Evolutionary conservation across 2,113 vertebrate species (phyloP), one percentile per base, ranked within the genome.

Genomic region (Hippocampus comes): DNA sequence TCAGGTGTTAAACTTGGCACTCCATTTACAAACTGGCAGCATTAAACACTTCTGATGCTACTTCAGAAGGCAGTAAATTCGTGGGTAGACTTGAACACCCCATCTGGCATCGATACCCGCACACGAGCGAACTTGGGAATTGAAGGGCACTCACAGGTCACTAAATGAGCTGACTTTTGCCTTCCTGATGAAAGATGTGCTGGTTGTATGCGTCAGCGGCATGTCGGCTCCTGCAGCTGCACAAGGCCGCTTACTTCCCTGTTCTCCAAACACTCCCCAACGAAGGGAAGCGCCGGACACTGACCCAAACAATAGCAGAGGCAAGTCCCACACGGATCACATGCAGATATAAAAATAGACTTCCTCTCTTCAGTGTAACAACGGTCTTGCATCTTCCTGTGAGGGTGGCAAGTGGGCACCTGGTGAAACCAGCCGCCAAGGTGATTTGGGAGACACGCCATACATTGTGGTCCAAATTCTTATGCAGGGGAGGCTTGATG

Each of bases 261-360:
- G 17, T n/a, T 9, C 66, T 41, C 23, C 46, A 9, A 67, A 64
- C 42, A 71, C 38, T 21, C 8, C 59, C 25, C 60, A 30, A 25
- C 1, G 70, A 43, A 10, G 48, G 78, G 84, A 84, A 84, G 75
- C 84, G 59, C 9, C 72, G 79, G 83, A 88, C 82, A 78, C 77
- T 2, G 41, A 79, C 76, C 74, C 43, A 72, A 86, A 90, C 88
- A 90, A 90, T 89, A 75, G 84, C 68, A 34, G 2, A 38, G 70
- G 25, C 30, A 3, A 49, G 34, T 61, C 46, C 68, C 11, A 6
- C 23, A 4, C 60, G 1, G 63, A 68, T 51, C 71, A 68, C 57
- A 15, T 23, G 23, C 74, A 73, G 65, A 66, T 73, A 27, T 75
- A 84, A 79, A 88, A 91, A 90, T 88, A 90, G 86, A 60, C 61